Percentiles rank a stretch among this genome's conserved stretches.
These are phyloP conservation scores for Gyrodactylus salaris DNA, from an alignment of 1,140 invertebrate species.

Conservation along the genomic window DNA sequence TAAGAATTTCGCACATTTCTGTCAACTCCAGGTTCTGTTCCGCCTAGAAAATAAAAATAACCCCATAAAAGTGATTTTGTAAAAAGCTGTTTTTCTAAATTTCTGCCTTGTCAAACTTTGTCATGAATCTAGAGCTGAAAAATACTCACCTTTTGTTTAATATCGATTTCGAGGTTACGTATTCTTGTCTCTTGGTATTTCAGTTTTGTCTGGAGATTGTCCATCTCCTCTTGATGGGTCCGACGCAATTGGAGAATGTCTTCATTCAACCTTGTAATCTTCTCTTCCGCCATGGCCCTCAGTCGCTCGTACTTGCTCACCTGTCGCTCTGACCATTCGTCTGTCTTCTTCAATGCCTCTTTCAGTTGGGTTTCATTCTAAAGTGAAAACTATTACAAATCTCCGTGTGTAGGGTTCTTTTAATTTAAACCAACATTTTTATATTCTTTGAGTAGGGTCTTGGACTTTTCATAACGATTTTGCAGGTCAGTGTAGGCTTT, in stretches of 20 bases:
- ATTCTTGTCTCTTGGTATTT: neutral
- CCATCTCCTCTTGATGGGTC: neutral
- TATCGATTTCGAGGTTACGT: neutral
- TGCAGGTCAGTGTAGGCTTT: neutral
- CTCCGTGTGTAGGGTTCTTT: too few relatives aligned
- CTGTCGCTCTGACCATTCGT: neutral
- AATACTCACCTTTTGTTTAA: neutral
- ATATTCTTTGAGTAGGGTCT: neutral
- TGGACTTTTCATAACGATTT: neutral
- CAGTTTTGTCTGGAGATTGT: neutral
- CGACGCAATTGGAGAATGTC: neutral
- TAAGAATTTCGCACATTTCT: neutral
- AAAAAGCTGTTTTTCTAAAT: too few relatives aligned
- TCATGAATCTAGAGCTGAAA: too few relatives aligned
- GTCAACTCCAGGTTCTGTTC: neutral
- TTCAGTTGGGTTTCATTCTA: neutral
- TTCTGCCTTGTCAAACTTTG: too few relatives aligned
- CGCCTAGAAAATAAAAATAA: neutral
- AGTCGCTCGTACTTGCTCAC: neutral
- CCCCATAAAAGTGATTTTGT: too few relatives aligned
- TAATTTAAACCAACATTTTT: neutral
- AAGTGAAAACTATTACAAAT: too few relatives aligned
- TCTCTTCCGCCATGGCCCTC: neutral
- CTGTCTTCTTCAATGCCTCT: neutral
- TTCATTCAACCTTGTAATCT: neutral